Conservation (phyloP, 2,888 invertebrate species). For the Pristionchus arcanus region DNA sequence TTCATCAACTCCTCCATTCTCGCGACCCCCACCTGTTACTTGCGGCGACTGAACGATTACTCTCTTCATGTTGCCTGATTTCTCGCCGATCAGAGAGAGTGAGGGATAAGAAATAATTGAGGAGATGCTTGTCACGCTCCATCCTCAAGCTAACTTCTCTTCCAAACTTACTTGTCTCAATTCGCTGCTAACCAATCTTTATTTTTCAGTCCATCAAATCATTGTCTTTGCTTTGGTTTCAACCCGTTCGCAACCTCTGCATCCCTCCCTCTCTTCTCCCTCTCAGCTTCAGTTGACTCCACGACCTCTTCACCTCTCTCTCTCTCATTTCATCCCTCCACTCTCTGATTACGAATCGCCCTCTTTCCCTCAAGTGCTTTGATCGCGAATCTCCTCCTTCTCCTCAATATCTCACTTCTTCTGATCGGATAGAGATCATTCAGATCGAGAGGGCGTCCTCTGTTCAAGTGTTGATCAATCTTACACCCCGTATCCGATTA, state of each 20-base stretch:
- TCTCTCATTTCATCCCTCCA: neutral
- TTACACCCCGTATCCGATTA: neutral
- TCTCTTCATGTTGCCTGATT: neutral
- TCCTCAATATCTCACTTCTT: neutral
- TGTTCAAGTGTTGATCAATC: neutral
- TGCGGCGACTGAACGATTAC: neutral
- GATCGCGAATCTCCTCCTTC: neutral
- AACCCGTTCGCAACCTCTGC: neutral
- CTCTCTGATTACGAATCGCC: conserved; percentile 35
- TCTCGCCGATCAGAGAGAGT: neutral
- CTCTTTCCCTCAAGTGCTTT: neutral
- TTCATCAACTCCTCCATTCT: conserved; percentile 6
- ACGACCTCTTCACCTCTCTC: neutral
- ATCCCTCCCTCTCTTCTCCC: conserved; percentile 6
- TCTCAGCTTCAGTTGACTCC: neutral
- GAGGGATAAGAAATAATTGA: neutral
- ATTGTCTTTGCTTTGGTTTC: too few relatives aligned
- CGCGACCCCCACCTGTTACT: conserved; percentile 26
- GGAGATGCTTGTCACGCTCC: neutral
- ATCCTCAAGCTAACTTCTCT: neutral
- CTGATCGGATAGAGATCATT: neutral
- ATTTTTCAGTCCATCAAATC: neutral
- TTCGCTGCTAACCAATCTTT: neutral
- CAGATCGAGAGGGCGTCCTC: neutral
- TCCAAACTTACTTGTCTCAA: neutral